Conservation (phyloP, 2,888 invertebrate genomes). For the Buathra laborator region DNA sequence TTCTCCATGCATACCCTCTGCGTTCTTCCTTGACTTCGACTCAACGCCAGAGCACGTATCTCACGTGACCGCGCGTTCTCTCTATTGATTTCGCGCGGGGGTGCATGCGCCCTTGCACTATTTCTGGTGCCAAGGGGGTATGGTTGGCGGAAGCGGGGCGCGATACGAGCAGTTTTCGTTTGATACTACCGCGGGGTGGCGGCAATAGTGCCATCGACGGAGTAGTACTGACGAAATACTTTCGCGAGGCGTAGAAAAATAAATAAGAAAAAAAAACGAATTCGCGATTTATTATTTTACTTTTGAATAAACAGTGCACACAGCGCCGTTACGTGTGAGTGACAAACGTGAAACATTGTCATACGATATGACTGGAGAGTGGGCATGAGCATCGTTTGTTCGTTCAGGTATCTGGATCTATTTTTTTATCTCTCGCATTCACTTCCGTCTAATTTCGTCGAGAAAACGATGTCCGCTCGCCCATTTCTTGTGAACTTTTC, state of each 20-base stretch:
- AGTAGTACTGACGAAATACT: constrained; percentile 3
- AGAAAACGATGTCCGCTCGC: neutral
- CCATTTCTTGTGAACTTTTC: neutral
- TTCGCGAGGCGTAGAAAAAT: neutral
- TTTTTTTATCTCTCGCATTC: neutral
- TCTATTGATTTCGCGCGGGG: constrained; percentile 81
- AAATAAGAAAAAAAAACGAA: neutral
- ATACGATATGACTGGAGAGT: constrained; percentile 35
- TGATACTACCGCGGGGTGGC: constrained; percentile 63
- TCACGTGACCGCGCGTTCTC: constrained; percentile 81
- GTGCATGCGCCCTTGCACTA: constrained; percentile 82
- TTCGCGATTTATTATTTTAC: constrained; percentile 21
- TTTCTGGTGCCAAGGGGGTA: constrained; percentile 75
- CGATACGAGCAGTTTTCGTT: constrained; percentile 63
- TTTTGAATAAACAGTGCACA: neutral
- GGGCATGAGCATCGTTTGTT: constrained; percentile 62
- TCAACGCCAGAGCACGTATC: constrained; percentile 44
- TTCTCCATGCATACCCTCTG: constrained; percentile 48
- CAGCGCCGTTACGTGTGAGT: constrained; percentile 13
- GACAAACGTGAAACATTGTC: constrained; percentile 26
- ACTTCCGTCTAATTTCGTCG: neutral
- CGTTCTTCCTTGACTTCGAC: constrained; percentile 45
- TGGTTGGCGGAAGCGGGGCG: constrained; percentile 49
- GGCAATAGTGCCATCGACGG: constrained; percentile 50
- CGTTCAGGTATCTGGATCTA: constrained; percentile 59